These are phyloP conservation scores for Cataglyphis altisquamis DNA, from an alignment of 2,888 invertebrate species.

Conservation along the genomic window DNA sequence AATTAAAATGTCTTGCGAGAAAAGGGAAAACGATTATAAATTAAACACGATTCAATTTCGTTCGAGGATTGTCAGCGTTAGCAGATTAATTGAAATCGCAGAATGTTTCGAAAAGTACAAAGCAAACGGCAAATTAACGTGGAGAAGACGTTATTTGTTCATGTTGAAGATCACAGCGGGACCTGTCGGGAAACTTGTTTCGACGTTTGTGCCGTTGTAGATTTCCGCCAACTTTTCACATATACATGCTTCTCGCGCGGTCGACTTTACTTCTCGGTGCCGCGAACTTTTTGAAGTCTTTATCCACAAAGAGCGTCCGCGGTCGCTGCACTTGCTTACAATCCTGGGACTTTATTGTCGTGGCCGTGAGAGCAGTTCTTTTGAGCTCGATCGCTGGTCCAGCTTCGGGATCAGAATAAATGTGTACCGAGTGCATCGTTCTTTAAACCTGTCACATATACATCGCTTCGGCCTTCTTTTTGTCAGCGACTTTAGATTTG, in stretches of 20 bases:
- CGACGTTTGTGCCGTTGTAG: constrained; percentile 22
- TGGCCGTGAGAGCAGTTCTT: constrained; percentile 59
- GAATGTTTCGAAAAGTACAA: background rate
- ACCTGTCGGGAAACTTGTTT: constrained; percentile 45
- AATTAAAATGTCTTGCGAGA: constrained; percentile 6
- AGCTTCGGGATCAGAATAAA: constrained; percentile 65
- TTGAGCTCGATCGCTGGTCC: constrained; percentile 61
- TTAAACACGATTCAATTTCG: constrained; percentile 26
- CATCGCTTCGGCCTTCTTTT: background rate
- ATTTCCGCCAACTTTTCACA: constrained; percentile 63
- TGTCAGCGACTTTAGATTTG: background rate
- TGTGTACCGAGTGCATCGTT: constrained; percentile 53
- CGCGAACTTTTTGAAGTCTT: constrained; percentile 67
- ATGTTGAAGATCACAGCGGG: constrained; percentile 14
- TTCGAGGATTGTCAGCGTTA: background rate
- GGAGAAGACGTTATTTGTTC: background rate
- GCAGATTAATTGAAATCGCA: constrained; percentile 26
- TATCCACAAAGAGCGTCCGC: constrained; percentile 48
- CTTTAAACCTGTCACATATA: constrained; percentile 36
- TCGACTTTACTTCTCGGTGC: constrained; percentile 30
- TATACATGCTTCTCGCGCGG: constrained; percentile 45
- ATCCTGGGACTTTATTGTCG: constrained; percentile 59
- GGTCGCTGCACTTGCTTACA: constrained; percentile 53
- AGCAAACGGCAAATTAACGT: background rate
- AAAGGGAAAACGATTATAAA: background rate